These are phyloP conservation scores for Papilio dardanus DNA, from an alignment of 1,140 invertebrate species.

Conservation along the genomic window DNA sequence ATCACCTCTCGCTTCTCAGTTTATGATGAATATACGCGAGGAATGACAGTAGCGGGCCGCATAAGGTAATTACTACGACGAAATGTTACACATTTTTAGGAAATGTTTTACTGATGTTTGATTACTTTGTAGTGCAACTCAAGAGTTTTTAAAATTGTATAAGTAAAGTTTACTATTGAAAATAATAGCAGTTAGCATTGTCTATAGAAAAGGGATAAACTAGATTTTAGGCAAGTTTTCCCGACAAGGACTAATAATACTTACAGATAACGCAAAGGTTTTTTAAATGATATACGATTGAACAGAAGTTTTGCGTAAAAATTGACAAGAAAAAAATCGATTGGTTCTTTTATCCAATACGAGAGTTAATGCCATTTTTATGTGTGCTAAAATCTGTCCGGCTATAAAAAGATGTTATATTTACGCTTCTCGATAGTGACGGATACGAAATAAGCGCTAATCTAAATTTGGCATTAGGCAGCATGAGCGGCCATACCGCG, in stretches of 20 bases:
- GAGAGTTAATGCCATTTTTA: not conserved
- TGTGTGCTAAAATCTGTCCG: not conserved
- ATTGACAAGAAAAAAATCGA: not conserved
- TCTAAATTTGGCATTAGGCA: constrained; percentile 77
- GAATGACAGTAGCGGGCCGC: constrained; percentile 43
- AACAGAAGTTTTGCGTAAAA: too few species aligned
- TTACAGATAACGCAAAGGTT: too few species aligned
- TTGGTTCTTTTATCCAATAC: not conserved
- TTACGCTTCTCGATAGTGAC: constrained; percentile 33
- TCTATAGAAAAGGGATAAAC: not conserved
- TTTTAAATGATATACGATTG: too few species aligned
- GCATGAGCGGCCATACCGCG: constrained; percentile 71
- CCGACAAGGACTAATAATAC: too few species aligned
- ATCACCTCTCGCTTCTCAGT: constrained; percentile 48
- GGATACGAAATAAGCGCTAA: constrained; percentile 56
- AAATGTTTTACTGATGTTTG: not conserved
- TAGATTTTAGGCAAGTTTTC: too few species aligned
- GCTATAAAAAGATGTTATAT: not conserved
- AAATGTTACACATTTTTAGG: constrained; percentile 20
- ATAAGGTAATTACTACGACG: constrained; percentile 43
- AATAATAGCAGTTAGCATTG: not conserved
- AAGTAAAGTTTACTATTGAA: not conserved
- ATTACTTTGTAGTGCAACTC: not conserved
- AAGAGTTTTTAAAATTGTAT: too few species aligned
- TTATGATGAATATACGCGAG: constrained; percentile 51